Evolutionary conservation across 2,888 invertebrate species (phyloP), one percentile per base, ranked within the genome.

Genomic region (Tetranychus truncatus): DNA sequence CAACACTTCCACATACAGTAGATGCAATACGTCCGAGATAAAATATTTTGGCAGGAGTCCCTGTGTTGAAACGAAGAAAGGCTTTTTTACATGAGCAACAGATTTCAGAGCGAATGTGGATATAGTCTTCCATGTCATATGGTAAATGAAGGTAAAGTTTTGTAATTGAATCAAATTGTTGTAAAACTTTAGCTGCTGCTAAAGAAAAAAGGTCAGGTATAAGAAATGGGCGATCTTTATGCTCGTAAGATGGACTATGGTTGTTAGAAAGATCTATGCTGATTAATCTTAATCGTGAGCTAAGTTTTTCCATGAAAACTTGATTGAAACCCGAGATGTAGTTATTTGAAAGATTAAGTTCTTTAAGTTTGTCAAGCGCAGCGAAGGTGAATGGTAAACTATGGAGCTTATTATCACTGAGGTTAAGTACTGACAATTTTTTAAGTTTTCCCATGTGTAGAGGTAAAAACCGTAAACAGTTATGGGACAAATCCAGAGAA

Each of bases 201-300:
- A 69, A 69, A 24, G 69, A 69, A 69, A 69, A 69, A 20, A 69
- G 21, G n/a, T 69, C 69, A 69, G 69, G 69, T 24, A 69, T 20
- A 11, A 20, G 11, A 11, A 18, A 11, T 20, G 69, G 69, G 21
- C 20, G 69, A 24, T 20, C 11, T 20, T 24, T 20, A 5, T 6
- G 6, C 20, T 69, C 69, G 5, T 69, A 24, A 11, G 11, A 6
- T 3, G 34, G 21, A n/a, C 11, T 6, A 24, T 11, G n/a, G 34
- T 69, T 69, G 20, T 21, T 21, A 24, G 69, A 69, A 20, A 69
- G 21, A 11, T 69, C 69, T 20, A 69, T 18, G 11, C 21, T 69
- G 11, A 21, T 69, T 4, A 69, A 21, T 20, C 21, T n/a, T 11
- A 69, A 8, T 24, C 34, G 11, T 11, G 18, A 11, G 69, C 21